phyloP scores from a whole-genome alignment of 2,797 vertebrate species.

The Eremophila alpestris region DNA sequence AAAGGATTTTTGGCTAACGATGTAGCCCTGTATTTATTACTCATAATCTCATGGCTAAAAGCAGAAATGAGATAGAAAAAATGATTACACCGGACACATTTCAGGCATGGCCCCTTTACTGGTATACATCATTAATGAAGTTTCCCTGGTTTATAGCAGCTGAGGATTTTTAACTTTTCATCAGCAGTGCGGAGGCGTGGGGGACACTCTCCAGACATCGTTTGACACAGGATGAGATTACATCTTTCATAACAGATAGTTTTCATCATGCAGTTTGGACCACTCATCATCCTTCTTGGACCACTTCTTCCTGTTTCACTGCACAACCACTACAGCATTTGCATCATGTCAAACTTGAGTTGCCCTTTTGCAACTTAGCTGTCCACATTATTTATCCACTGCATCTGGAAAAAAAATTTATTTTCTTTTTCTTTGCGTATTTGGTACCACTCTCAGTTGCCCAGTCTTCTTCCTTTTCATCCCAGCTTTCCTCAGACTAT shows the following conservation, averaged over 20 bases:
- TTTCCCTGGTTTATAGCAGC: neutral
- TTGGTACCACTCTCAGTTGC: neutral
- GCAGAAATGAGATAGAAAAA: slow-evolving; percentile 41
- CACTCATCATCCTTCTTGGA: neutral
- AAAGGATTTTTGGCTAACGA: slow-evolving; percentile 39
- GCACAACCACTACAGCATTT: neutral
- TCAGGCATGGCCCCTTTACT: slow-evolving; percentile 7
- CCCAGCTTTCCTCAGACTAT: neutral
- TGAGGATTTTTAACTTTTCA: slow-evolving; percentile 28
- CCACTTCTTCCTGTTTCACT: neutral
- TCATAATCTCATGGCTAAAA: slow-evolving; percentile 50
- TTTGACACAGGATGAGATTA: neutral
- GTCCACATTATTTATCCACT: neutral
- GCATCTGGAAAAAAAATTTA: neutral
- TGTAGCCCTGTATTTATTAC: neutral
- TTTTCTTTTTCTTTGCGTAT: neutral
- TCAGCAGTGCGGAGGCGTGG: neutral
- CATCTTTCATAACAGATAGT: neutral
- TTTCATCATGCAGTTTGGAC: neutral
- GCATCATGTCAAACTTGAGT: neutral
- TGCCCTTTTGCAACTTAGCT: neutral
- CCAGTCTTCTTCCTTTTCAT: neutral
- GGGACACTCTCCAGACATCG: neutral
- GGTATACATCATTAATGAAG: slow-evolving; percentile 38
- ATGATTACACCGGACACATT: neutral